Conservation (phyloP, 2,113 vertebrate genomes). For the Phainopepla nitens region DNA sequence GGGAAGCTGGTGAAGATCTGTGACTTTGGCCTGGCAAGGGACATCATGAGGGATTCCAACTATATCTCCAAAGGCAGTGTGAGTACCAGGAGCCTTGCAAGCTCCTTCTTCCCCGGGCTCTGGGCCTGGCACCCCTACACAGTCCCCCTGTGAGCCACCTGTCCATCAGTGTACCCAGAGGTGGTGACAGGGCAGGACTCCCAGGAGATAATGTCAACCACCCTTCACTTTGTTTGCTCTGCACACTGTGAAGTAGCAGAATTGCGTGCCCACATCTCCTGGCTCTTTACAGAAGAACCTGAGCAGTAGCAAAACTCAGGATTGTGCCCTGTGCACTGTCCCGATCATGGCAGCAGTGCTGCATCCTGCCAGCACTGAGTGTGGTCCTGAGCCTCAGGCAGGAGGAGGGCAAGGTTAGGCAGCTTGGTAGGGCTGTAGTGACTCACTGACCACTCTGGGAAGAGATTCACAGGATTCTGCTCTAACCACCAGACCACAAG, state of each 20-base stretch:
- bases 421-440: background rate
- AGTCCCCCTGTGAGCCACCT: accelerated
- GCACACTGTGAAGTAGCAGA: background rate
- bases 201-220: background rate
- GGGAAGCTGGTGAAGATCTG: slow-evolving; percentile 98
- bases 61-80: slow-evolving; percentile 99
- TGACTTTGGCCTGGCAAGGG: slow-evolving; percentile 94
- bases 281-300: background rate
- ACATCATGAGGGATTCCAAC: slow-evolving; percentile 98
- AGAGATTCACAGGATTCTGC: background rate
- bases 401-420: background rate
- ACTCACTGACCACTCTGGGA: background rate
- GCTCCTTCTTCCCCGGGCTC: background rate
- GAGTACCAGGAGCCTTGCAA: slow-evolving; percentile 52
- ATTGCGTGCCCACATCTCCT: background rate
- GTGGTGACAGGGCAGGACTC: background rate
- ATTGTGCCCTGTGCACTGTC: background rate
- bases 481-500: slow-evolving; percentile 17
- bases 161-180: background rate
- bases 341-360: background rate
- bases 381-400: background rate
- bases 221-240: background rate
- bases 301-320: background rate
- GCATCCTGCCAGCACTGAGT: background rate
- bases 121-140: background rate